Conservation (phyloP, 1,140 invertebrate species). For the Paramacrobiotus metropolitanus region DNA sequence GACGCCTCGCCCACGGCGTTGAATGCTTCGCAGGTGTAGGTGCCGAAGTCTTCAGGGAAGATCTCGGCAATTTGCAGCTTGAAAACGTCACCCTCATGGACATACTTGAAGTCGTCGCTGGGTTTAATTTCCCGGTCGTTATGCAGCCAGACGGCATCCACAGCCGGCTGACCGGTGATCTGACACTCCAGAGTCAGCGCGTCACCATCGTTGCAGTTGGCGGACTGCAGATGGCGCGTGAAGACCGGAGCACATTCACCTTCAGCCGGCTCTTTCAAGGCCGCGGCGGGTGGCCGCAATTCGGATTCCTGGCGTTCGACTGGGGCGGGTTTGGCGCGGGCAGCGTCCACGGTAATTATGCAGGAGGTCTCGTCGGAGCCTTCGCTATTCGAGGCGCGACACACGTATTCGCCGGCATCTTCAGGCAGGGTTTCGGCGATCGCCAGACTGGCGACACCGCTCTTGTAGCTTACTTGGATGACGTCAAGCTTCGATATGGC, state of each 20-base stretch:
- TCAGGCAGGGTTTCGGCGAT: constrained; percentile 80
- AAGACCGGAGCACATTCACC: constrained; percentile 2
- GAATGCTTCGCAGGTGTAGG: constrained; percentile 85
- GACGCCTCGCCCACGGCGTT: constrained; percentile 80
- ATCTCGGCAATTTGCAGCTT: constrained; percentile 74
- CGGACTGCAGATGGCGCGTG: constrained; percentile 38
- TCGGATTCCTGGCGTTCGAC: neutral
- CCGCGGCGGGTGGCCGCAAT: constrained; percentile 3
- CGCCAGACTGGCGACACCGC: constrained; percentile 51
- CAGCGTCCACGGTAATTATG: constrained; percentile 32
- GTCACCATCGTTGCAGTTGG: constrained; percentile 59
- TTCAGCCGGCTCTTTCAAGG: constrained; percentile 5
- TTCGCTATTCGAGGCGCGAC: constrained; percentile 68
- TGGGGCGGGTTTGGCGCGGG: neutral
- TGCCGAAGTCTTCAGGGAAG: constrained; percentile 74
- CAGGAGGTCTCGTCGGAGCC: constrained; percentile 55
- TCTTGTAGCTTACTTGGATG: constrained; percentile 69
- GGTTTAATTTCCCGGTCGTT: constrained; percentile 90
- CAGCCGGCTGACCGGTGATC: constrained; percentile 40
- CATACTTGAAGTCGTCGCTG: constrained; percentile 82
- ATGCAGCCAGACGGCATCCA: constrained; percentile 81
- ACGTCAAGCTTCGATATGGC: constrained; percentile 41
- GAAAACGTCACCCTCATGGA: constrained; percentile 65
- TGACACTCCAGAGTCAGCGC: constrained; percentile 54
- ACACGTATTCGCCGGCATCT: constrained; percentile 65